phyloP scores from a whole-genome alignment of 2,888 invertebrate genomes.

The Aelia acuminata region DNA sequence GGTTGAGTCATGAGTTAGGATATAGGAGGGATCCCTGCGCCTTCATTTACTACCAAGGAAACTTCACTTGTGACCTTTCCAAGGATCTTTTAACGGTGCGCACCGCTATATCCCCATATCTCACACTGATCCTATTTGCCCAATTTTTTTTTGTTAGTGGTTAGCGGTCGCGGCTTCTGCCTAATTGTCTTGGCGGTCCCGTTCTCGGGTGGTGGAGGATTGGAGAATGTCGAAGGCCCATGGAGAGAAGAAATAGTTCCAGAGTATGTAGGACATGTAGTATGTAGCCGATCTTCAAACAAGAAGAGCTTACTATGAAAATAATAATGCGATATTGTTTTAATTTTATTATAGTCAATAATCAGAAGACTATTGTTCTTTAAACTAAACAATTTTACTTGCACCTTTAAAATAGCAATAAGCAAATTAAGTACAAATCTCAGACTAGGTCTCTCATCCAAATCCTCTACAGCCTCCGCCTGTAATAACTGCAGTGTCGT shows the following conservation, averaged over 20 bases:
- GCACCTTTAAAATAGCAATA: too few relatives aligned
- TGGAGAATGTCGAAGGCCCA: neutral
- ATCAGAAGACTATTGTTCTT: too few relatives aligned
- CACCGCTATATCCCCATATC: constrained; percentile 16
- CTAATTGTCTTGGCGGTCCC: neutral
- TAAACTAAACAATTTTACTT: too few relatives aligned
- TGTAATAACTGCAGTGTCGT: too few relatives aligned
- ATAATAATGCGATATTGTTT: too few relatives aligned
- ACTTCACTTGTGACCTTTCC: constrained; percentile 46
- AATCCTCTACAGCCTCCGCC: too few relatives aligned
- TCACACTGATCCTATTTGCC: constrained; percentile 34
- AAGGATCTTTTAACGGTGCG: constrained; percentile 43
- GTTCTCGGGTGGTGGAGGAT: neutral
- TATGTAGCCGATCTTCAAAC: too few relatives aligned
- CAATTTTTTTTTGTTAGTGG: constrained; percentile 24
- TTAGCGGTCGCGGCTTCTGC: neutral
- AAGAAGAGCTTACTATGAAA: too few relatives aligned
- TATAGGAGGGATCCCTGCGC: neutral
- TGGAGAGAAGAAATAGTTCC: neutral
- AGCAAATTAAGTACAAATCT: too few relatives aligned
- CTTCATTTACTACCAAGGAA: constrained; percentile 14
- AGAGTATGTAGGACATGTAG: too few relatives aligned
- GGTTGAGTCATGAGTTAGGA: constrained; percentile 36
- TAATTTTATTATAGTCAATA: too few relatives aligned
- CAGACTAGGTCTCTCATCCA: too few relatives aligned